Base-by-base conservation (phyloP, 1,140 invertebrate species). In the Leptoteleia sp. region DNA sequence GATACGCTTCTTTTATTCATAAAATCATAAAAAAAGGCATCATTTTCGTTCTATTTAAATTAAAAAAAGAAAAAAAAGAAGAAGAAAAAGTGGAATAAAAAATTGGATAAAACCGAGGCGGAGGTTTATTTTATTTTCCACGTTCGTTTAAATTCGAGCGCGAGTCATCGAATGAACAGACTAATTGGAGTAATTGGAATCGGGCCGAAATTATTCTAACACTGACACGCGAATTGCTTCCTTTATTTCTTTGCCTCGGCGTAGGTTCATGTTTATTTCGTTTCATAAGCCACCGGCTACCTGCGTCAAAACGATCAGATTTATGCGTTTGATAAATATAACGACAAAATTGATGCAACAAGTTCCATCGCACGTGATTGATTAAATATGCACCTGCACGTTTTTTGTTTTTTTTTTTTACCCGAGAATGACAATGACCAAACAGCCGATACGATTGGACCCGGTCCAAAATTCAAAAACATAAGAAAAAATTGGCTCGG, bases 401-500 rank as follows among this genome's bases (percentile, higher is more conserved):
- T n/a, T n/a, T n/a, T n/a, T n/a, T n/a, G n/a, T n/a, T n/a, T n/a
- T n/a, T 15, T 27, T 61, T 71, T 61, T 64, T 71, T 61, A 33
- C 3, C 17, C 35, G 37, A 8, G 27, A 61, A 47, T 43, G 37
- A 61, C 55, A 61, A 61, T 71, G 43, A 71, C 54, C 54, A 61
- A 71, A 71, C 55, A 71, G 33, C 68, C 19, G 37, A 72, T 72
- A 72, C 68, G 9, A 45, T 72, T 72, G 68, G 68, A 52, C 8
- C 3, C 0, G 7, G 12, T 72, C 68, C 68, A 72, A 48, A 72
- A 54, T 62, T 29, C 37, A 55, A 62, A 57, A 72, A 62, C 50
- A 47, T 42, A 50, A 29, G 35, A 52, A 65, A 71, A 71, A 54
- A 38, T 70, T 59, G 45, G 40, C 64, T 57, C 33, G 11, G 2